Evolutionary conservation across 2,797 vertebrate species (phyloP), one percentile per base, ranked within the genome.

Genomic region (Pseudochirops cupreus): DNA sequence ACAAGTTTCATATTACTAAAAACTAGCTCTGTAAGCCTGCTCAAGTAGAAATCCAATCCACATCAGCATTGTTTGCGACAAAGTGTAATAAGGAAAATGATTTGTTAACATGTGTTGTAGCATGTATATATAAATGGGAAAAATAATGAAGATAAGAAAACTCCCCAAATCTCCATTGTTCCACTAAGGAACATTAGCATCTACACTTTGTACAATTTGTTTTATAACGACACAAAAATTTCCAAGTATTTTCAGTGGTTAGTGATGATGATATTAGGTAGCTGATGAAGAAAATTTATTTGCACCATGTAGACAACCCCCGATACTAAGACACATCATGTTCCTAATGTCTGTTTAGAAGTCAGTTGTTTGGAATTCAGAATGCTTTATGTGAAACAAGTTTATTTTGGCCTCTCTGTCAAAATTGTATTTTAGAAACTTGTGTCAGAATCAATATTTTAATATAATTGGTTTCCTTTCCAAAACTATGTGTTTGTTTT

Each of bases 1-100:
- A 11, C 13, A 57, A 59, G 16, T 91, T 94, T 91, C 93, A 55
- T 54, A 33, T 95, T 97, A 91, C 74, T 93, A 55, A 91, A 93
- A 91, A 39, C 28, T 14, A 91, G 10, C 28, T 53, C 28, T 96
- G 55, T 26, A 24, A 28, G 31, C 13, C 24, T 26, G 18, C 46
- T 21, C 46, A n/a, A n/a, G n/a, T 56, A 50, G 29, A 56, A 96
- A 93, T 9, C 82, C 89, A 31, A 53, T 26, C 39, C 26, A 18
- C 92, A 31, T 82, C 16, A 31, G 4, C 82, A 33, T 92, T 91
- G 33, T 46, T 94, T 95, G 56, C 39, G 74, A 90, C 89, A 90
- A 93, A 93, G n/a, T 28, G 50, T 91, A 24, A 24, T 56, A n/a
- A 56, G 29, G 91, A 94, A 87, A 58, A 46, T 46, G 31, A 33